A percentile compares a stretch with the other conserved stretches of the same genome.
phyloP scores from a whole-genome alignment of 2,888 invertebrate species.

The Agrotis ipsilon region DNA sequence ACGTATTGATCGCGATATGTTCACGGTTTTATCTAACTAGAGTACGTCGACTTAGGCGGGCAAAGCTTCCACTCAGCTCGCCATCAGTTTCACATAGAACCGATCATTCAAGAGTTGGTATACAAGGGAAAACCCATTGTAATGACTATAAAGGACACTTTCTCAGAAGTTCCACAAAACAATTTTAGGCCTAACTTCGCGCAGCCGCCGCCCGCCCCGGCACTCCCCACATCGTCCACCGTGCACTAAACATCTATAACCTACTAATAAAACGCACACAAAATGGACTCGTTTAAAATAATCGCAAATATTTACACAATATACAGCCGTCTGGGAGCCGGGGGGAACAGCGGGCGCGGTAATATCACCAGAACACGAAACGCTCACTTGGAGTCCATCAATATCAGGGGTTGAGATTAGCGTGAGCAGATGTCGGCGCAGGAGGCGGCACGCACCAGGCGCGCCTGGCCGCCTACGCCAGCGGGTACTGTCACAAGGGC shows the following conservation, averaged over 20 bases:
- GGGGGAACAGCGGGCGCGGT: constrained; percentile 70
- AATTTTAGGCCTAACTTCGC: constrained; percentile 82
- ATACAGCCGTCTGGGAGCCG: constrained; percentile 70
- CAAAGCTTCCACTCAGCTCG: constrained; percentile 65
- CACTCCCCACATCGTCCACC: constrained; percentile 70
- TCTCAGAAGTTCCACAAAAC: constrained; percentile 79
- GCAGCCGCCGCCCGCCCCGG: constrained; percentile 78
- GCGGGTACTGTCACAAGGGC: constrained; percentile 98
- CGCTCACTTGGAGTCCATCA: constrained; percentile 88
- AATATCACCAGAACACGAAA: constrained; percentile 88
- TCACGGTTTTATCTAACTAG: constrained; percentile 74
- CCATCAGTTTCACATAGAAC: constrained; percentile 38
- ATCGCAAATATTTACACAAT: constrained; percentile 86
- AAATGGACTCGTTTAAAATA: constrained; percentile 78
- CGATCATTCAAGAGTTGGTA: constrained; percentile 74
- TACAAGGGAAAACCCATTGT: constrained; percentile 75
- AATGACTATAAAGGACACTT: constrained; percentile 86
- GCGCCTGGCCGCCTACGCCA: constrained; percentile 93
- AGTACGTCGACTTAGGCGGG: constrained; percentile 74
- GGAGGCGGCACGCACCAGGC: constrained; percentile 76
- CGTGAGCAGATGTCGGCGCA: constrained; percentile 64
- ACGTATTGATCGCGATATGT: constrained; percentile 84
- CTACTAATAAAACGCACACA: constrained; percentile 84
- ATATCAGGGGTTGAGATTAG: constrained; percentile 83
- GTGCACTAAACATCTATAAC: constrained; percentile 79